Evolutionary conservation across 1,140 invertebrate genomes (phyloP).

Genomic region (Phortica variegata): DNA sequence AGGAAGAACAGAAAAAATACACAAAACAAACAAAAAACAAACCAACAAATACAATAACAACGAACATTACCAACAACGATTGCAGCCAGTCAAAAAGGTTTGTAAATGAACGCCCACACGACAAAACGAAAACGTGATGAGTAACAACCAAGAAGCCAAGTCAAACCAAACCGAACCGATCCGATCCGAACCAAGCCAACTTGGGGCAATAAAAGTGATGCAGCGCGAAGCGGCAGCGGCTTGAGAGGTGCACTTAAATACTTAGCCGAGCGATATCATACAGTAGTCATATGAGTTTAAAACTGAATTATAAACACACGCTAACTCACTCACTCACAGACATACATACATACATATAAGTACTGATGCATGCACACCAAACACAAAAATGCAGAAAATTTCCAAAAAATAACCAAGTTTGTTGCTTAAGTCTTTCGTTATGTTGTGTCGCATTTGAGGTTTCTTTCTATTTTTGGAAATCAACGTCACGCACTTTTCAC

Average conservation of each 20-base stretch:
- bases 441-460: neutral
- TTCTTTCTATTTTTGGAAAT: slow-evolving; percentile 10
- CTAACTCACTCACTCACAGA: neutral
- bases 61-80: too few species aligned
- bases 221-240: too few species aligned
- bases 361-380: too few species aligned
- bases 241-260: too few species aligned
- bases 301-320: neutral
- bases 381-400: neutral
- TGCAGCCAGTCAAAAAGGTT: too few species aligned
- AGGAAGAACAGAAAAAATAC: neutral
- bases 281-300: slow-evolving; percentile 21
- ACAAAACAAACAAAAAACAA: neutral
- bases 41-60: too few species aligned
- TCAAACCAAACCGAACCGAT: too few species aligned
- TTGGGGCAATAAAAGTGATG: too few species aligned
- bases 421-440: slow-evolving; percentile 4
- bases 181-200: too few species aligned
- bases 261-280: too few species aligned
- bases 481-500: slow-evolving; percentile 43
- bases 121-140: neutral
- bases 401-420: slow-evolving; percentile 5
- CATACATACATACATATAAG: too few species aligned
- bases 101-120: slow-evolving; percentile 37
- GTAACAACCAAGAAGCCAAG: slow-evolving; percentile 18